Evolutionary conservation across 2,888 invertebrate species (phyloP).

Genomic region (Siphlonurus alternatus): DNA sequence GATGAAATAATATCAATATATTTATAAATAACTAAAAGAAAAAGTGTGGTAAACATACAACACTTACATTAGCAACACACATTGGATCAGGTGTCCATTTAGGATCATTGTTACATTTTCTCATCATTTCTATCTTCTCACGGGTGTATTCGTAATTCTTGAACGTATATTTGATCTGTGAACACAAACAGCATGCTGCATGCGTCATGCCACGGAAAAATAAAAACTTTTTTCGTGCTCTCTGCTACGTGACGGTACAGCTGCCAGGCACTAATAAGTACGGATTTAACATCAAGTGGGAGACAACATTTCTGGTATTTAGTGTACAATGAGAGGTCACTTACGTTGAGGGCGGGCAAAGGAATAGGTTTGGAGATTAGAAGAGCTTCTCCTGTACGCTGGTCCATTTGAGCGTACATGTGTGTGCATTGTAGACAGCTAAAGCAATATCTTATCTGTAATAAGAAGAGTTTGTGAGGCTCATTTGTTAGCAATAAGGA

Average conservation of each 20-base stretch:
- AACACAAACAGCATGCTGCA: not conserved
- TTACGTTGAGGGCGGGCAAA: slow-evolving; percentile 60
- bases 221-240: not conserved
- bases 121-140: slow-evolving; percentile 37
- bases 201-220: not conserved
- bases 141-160: slow-evolving; percentile 42
- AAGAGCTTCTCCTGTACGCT: slow-evolving; percentile 39
- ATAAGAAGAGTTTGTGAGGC: slow-evolving; percentile 15
- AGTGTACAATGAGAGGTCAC: too few relatives aligned
- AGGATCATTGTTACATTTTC: slow-evolving; percentile 39
- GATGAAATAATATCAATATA: too few relatives aligned
- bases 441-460: slow-evolving; percentile 61
- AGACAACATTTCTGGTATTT: too few relatives aligned
- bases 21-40: too few relatives aligned
- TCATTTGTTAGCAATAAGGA: too few relatives aligned
- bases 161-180: slow-evolving; percentile 52
- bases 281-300: too few relatives aligned
- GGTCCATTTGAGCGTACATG: slow-evolving; percentile 41
- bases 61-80: slow-evolving; percentile 47
- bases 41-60: too few relatives aligned
- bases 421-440: slow-evolving; percentile 47
- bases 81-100: slow-evolving; percentile 43
- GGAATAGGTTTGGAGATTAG: slow-evolving; percentile 38
- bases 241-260: too few relatives aligned
- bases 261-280: too few relatives aligned